Percentiles rank a stretch among this genome's conserved stretches.
Conservation (phyloP, 2,888 invertebrate genomes). For the Spisula solida region DNA sequence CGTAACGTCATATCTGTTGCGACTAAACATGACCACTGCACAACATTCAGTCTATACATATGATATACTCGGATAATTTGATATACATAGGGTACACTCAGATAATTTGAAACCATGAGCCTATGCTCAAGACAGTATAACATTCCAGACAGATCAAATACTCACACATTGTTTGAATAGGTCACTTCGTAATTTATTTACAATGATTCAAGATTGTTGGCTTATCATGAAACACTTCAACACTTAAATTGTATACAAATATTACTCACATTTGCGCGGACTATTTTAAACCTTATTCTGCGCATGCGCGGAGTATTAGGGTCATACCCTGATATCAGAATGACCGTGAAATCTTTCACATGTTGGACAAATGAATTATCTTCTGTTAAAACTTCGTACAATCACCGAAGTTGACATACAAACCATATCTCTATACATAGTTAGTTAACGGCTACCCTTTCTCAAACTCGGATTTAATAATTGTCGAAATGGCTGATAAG, state of each 20-base stretch:
- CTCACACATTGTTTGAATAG: no score
- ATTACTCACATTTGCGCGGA: background rate
- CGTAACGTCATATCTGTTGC: no score
- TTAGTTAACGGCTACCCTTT: background rate
- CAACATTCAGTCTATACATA: no score
- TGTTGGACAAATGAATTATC: conserved; percentile 26
- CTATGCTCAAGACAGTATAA: no score
- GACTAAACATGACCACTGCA: no score
- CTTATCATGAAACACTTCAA: no score
- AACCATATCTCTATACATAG: background rate
- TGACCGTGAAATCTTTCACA: conserved; percentile 23
- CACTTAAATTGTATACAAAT: background rate
- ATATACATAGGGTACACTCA: no score
- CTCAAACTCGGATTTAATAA: conserved; percentile 8
- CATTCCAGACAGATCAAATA: no score
- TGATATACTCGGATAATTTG: no score
- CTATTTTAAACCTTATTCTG: background rate
- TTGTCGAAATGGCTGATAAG: conserved; percentile 1
- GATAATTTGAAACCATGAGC: no score
- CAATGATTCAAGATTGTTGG: no score
- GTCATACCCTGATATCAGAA: conserved; percentile 9
- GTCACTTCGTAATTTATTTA: no score
- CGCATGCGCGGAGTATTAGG: conserved; percentile 24
- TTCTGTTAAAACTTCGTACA: background rate
- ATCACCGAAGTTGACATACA: background rate